Percentiles rank a stretch among this genome's conserved stretches.
Evolutionary conservation across 1,140 invertebrate genomes (phyloP).

Genomic region (Ylistrum balloti): DNA sequence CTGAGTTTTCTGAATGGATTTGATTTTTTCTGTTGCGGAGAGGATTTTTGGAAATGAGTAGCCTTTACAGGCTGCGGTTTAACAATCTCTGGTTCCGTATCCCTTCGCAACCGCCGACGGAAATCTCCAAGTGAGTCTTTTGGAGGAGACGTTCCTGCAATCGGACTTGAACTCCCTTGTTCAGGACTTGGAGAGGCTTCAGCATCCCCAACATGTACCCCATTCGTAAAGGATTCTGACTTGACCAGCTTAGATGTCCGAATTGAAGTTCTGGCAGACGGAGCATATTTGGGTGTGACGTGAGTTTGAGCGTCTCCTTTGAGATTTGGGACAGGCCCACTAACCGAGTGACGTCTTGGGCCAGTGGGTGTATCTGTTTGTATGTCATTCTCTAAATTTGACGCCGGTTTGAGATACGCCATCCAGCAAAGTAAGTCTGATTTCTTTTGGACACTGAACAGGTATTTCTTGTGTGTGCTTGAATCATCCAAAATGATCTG

Average conservation of each 20-base stretch:
- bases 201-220: background rate
- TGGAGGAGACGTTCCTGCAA: constrained; percentile 43
- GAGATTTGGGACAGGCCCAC: background rate
- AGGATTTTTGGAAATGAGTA: constrained; percentile 62
- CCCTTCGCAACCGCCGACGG: constrained; percentile 62
- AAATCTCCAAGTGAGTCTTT: constrained; percentile 66
- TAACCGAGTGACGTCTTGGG: constrained; percentile 44
- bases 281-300: constrained; percentile 44
- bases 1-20: constrained; percentile 60
- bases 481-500: constrained; percentile 72
- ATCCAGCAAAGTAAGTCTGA: constrained; percentile 70
- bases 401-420: constrained; percentile 64
- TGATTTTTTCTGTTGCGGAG: constrained; percentile 42
- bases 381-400: constrained; percentile 61
- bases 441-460: constrained; percentile 70
- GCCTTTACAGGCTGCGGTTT: constrained; percentile 71
- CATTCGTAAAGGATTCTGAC: background rate
- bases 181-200: background rate
- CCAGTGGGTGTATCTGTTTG: background rate
- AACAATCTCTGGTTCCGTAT: constrained; percentile 62
- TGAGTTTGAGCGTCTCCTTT: background rate
- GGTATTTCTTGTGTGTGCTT: constrained; percentile 63
- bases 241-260: constrained; percentile 1
- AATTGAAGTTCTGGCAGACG: constrained; percentile 44
- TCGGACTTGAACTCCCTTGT: constrained; percentile 27